Evolutionary conservation across 2,113 vertebrate genomes (phyloP).

Genomic region (Pituophis catenifer): DNA sequence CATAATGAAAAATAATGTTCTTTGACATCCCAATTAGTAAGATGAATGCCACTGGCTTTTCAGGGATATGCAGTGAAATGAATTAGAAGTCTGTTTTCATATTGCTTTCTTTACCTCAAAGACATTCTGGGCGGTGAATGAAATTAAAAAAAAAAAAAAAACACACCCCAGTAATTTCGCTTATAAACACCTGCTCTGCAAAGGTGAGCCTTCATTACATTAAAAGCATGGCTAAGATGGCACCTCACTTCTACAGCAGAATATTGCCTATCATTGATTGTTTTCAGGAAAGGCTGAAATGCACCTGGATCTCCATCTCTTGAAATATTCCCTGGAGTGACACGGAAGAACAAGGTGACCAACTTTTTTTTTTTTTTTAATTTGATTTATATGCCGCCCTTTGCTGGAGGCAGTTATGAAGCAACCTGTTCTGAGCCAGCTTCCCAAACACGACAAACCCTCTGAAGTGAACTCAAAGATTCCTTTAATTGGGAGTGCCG

Average conservation of each 20-base stretch:
- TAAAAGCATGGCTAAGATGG: not conserved
- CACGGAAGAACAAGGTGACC: not conserved
- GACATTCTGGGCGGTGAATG: not conserved
- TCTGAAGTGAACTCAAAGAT: too few relatives aligned
- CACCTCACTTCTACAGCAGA: not conserved
- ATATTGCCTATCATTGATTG: not conserved
- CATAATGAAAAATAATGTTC: not conserved
- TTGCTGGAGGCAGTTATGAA: too few relatives aligned
- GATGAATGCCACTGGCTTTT: not conserved
- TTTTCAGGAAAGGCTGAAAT: not conserved
- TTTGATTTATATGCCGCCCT: too few relatives aligned
- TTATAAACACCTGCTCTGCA: not conserved
- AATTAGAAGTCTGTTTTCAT: not conserved
- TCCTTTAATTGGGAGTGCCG: too few relatives aligned
- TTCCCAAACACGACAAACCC: too few relatives aligned
- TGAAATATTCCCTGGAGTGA: too few relatives aligned
- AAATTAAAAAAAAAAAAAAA: not conserved
- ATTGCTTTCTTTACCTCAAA: not conserved
- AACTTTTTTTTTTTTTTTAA: too few relatives aligned
- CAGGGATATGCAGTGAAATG: not conserved
- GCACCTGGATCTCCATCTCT: not conserved
- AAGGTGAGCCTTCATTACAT: not conserved
- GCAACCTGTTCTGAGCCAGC: too few relatives aligned
- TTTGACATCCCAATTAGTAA: conserved; percentile 16
- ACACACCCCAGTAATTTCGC: not conserved